These are phyloP conservation scores for Zhuqinia jingwanae DNA, from an alignment of 2,888 invertebrate species.

Conservation along the genomic window DNA sequence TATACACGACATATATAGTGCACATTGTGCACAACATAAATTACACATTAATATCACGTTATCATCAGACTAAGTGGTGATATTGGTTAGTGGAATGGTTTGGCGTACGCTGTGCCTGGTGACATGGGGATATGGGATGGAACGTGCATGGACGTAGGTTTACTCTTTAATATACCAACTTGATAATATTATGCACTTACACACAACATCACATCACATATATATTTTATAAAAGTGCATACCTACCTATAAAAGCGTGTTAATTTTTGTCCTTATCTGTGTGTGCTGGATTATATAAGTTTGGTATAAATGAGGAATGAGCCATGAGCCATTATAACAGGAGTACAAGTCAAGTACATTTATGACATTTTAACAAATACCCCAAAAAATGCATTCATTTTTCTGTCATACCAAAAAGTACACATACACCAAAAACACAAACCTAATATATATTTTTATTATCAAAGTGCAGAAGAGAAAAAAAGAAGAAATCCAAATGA, in stretches of 20 bases:
- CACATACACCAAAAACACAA: not conserved
- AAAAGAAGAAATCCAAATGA: slow-evolving; percentile 32
- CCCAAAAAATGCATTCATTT: not conserved
- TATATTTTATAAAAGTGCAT: too few relatives aligned
- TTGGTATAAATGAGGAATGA: not conserved
- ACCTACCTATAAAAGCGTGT: slow-evolving; percentile 16
- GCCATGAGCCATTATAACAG: not conserved
- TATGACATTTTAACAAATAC: too few relatives aligned
- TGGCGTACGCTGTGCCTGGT: slow-evolving; percentile 46
- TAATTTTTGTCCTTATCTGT: slow-evolving; percentile 48
- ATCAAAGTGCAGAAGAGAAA: slow-evolving; percentile 19
- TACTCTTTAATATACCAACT: not conserved
- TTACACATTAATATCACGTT: too few relatives aligned
- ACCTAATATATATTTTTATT: not conserved
- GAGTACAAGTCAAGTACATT: too few relatives aligned
- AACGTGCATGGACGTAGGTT: slow-evolving; percentile 63
- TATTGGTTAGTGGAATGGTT: not conserved
- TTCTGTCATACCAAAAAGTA: not conserved
- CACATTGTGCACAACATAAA: slow-evolving; percentile 28
- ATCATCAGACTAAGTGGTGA: slow-evolving; percentile 46
- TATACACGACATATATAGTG: too few relatives aligned
- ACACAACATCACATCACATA: not conserved
- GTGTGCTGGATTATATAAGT: slow-evolving; percentile 30
- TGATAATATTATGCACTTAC: not conserved
- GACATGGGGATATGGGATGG: slow-evolving; percentile 42